Evolutionary conservation across 2,888 invertebrate species (phyloP).

Genomic region (Mantis religiosa): DNA sequence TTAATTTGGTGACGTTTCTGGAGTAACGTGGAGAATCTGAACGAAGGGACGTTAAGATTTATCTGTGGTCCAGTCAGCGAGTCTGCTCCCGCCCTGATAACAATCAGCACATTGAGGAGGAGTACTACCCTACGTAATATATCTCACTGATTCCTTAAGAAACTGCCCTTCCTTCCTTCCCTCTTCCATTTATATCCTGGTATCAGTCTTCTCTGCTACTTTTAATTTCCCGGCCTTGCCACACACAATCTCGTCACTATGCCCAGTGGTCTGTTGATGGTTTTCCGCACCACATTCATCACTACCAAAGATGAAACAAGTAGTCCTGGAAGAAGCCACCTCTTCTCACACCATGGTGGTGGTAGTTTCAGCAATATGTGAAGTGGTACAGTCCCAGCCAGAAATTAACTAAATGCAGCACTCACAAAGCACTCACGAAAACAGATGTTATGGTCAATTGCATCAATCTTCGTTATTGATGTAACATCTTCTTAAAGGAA

Average conservation of each 20-base stretch:
- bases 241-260: background rate
- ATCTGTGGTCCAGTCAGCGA: constrained; percentile 9
- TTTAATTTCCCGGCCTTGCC: background rate
- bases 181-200: background rate
- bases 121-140: background rate
- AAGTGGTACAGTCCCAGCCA: no score
- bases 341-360: no score
- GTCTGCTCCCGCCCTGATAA: constrained; percentile 11
- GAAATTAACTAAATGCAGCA: no score
- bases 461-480: no score
- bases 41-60: constrained; percentile 2
- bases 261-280: background rate
- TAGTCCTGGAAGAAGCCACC: background rate
- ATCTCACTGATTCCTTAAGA: constrained; percentile 8
- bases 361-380: no score
- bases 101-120: constrained; percentile 12
- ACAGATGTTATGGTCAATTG: no score
- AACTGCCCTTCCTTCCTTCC: background rate
- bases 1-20: background rate
- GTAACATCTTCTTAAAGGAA: no score
- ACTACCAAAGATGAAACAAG: background rate
- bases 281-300: background rate
- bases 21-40: background rate
- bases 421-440: no score
- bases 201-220: background rate